A percentile compares a stretch with the other conserved stretches of the same genome.
Conservation (phyloP, 2,888 invertebrate genomes). For the Athrips mouffetella region DNA sequence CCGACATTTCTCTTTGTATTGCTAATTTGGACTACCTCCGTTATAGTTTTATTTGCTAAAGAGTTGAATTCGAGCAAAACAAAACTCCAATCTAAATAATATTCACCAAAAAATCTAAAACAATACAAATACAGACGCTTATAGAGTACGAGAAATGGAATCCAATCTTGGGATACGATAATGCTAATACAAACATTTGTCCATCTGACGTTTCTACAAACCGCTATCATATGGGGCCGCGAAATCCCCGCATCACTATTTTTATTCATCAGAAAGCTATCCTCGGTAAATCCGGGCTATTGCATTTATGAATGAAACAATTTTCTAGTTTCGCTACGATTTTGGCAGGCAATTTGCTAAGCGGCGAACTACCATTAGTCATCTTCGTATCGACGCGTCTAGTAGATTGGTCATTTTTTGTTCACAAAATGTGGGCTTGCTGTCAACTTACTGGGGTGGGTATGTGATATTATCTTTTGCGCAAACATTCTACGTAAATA, state of each 20-base stretch:
- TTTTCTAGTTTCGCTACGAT: conserved; percentile 70
- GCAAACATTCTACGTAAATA: conserved; percentile 9
- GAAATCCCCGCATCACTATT: conserved; percentile 49
- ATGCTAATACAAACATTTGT: conserved; percentile 46
- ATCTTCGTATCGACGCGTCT: conserved; percentile 63
- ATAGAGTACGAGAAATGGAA: conserved; percentile 13
- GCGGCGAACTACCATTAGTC: conserved; percentile 65
- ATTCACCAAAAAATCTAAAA: not conserved
- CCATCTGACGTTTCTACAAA: conserved; percentile 38
- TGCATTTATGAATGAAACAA: conserved; percentile 73
- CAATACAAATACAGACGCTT: not conserved
- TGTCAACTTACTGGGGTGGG: conserved; percentile 50
- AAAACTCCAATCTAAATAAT: not conserved
- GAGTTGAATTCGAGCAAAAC: not conserved
- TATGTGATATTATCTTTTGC: conserved; percentile 36
- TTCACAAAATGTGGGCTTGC: conserved; percentile 45
- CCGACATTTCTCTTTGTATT: conserved; percentile 53
- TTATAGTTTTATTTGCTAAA: conserved; percentile 54
- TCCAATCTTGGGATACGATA: conserved; percentile 30
- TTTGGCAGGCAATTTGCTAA: conserved; percentile 71
- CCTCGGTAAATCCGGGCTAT: conserved; percentile 59
- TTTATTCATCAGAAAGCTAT: conserved; percentile 66
- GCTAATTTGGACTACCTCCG: conserved; percentile 59
- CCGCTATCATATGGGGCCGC: conserved; percentile 48
- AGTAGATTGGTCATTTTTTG: conserved; percentile 69